Percentiles rank a stretch among this genome's conserved stretches.
These are phyloP conservation scores for Rhynchopsitta pachyrhyncha DNA, from an alignment of 2,113 vertebrate genomes.

Conservation along the genomic window DNA sequence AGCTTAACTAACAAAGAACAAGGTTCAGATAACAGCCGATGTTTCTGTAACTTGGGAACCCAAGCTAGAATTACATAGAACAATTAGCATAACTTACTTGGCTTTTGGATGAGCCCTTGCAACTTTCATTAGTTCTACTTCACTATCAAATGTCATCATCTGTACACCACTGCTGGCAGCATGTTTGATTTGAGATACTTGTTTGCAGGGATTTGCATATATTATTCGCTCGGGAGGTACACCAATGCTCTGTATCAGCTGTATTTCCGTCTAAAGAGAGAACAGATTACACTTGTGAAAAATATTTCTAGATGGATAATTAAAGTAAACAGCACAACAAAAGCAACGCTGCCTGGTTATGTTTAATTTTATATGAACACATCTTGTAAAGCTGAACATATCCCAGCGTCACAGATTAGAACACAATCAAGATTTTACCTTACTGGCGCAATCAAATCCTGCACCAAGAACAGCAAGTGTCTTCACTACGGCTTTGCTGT, in stretches of 20 bases:
- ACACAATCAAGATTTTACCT: slow-evolving; percentile 71
- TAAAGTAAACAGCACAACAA: neutral
- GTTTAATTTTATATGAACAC: neutral
- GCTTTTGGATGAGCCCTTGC: slow-evolving; percentile 90
- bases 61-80: neutral
- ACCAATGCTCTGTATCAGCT: slow-evolving; percentile 90
- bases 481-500: slow-evolving; percentile 86
- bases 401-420: neutral
- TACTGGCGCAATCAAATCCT: slow-evolving; percentile 98
- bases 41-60: neutral
- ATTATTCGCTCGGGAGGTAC: slow-evolving; percentile 91
- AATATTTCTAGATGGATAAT: neutral
- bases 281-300: neutral
- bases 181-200: slow-evolving; percentile 97
- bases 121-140: slow-evolving; percentile 95
- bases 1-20: neutral
- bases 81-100: slow-evolving; percentile 81
- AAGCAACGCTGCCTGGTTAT: neutral
- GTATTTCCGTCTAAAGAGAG: slow-evolving; percentile 87
- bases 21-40: neutral
- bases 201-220: slow-evolving; percentile 98
- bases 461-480: slow-evolving; percentile 88
- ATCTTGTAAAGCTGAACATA: neutral
- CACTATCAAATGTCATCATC: slow-evolving; percentile 99
- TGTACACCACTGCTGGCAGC: slow-evolving; percentile 91